Evolutionary conservation across 2,113 vertebrate species (phyloP), one percentile per base, ranked within the genome.

Genomic region (Arenaria interpres): DNA sequence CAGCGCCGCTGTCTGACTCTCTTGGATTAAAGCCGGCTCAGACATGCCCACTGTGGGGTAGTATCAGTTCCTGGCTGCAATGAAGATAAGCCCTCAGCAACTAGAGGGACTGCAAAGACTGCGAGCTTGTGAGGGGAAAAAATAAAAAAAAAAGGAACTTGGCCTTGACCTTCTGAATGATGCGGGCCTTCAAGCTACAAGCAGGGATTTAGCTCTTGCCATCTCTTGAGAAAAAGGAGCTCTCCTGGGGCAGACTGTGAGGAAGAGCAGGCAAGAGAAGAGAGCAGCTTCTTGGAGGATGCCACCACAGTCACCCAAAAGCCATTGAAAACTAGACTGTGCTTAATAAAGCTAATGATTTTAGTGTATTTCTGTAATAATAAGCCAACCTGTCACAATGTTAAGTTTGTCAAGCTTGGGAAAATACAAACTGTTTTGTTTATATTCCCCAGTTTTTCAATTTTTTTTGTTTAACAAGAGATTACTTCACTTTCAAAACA

Each of bases 121-220:
- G 27, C 0, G 23, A 86, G 86, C 64, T 89, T 74, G 56, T 19
- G 57, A 78, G 39, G 28, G 50, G 6, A 54, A 54, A 54, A 54
- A 53, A 27, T 14, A 41, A 62, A n/a, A 72, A 25, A 17, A 37
- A 41, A 41, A 30, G 51, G 68, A 51, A 56, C 24, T 25, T 28
- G 89, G 80, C 59, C 53, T 59, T 76, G 89, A 85, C 95, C 95
- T 92, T 85, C 39, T 18, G 66, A 96, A 68, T 69, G 53, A 95
- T 39, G 60, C n/a, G 25, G 69, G 56, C 51, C 72, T 90, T 37
- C 23, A n/a, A 95, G 85, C 69, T 85, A 78, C 59, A 66, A 24
- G 66, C 54, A 85, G 56, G 24, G 83, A 50, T 53, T 59, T 43
- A 67, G 73, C 27, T 72, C 64, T 75, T 85, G 46, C n/a, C 54